A percentile compares a stretch with the other conserved stretches of the same genome.
phyloP scores from a whole-genome alignment of 2,797 vertebrate species.

The Yasuhikotakia modesta region DNA sequence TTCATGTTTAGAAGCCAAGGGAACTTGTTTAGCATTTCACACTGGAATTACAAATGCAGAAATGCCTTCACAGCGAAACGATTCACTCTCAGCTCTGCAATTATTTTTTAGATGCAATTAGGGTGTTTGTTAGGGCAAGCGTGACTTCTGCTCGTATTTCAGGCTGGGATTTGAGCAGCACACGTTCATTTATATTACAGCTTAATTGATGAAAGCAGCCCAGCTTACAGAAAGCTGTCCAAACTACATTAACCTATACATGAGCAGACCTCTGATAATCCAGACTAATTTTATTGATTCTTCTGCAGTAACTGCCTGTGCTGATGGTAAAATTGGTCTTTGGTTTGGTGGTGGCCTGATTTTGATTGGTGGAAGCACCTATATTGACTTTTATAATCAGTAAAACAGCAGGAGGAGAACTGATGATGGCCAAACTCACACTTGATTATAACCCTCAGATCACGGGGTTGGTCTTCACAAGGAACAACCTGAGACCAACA shows the following conservation, averaged over 20 bases:
- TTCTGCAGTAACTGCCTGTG: not conserved
- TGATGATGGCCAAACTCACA: conserved; percentile 20
- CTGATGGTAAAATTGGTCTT: not conserved
- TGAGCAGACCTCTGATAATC: not conserved
- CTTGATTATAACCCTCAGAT: conserved; percentile 31
- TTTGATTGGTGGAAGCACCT: conserved; percentile 17
- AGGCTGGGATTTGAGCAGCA: not conserved
- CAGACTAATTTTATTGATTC: not conserved
- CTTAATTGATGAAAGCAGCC: too few relatives aligned
- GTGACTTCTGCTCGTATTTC: not conserved
- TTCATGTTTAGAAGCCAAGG: conserved; percentile 42
- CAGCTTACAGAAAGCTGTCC: too few relatives aligned
- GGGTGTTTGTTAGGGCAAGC: not conserved
- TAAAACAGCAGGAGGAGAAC: conserved; percentile 36
- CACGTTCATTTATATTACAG: not conserved
- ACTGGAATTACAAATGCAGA: not conserved
- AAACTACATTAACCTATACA: not conserved
- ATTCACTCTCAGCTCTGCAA: conserved; percentile 7
- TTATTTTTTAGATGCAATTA: not conserved
- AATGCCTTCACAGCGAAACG: not conserved
- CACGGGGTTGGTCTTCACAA: conserved; percentile 24
- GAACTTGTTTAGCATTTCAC: conserved; percentile 12
- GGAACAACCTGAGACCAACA: not conserved
- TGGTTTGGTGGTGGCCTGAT: not conserved
- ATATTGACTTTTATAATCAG: conserved; percentile 37